A percentile compares a stretch with the other conserved stretches of the same genome.
phyloP scores from a whole-genome alignment of 2,888 invertebrate genomes.

The Phytoseiulus persimilis region DNA sequence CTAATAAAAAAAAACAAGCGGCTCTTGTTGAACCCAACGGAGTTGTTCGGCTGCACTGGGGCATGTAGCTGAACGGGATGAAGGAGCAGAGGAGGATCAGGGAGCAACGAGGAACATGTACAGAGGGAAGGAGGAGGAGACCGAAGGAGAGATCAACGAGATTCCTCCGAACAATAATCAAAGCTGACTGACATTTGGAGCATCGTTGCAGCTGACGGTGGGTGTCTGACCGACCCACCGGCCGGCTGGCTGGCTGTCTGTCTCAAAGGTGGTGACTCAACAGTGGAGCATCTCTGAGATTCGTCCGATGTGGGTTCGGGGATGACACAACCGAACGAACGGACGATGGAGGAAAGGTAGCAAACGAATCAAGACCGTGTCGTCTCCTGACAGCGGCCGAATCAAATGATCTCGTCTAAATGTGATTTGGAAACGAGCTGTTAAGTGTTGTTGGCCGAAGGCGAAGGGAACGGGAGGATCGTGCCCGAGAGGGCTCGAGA shows the following conservation, averaged over 20 bases:
- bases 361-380: background rate
- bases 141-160: background rate
- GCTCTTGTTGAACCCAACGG: background rate
- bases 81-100: background rate
- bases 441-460: background rate
- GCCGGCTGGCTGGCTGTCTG: background rate
- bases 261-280: background rate
- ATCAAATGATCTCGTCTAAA: slow-evolving; percentile 5
- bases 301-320: background rate
- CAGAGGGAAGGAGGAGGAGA: background rate
- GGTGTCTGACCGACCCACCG: background rate
- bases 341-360: background rate
- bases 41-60: background rate
- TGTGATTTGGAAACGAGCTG: slow-evolving; percentile 5
- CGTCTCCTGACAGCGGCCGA: background rate
- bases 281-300: background rate
- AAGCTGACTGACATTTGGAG: background rate
- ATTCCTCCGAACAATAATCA: background rate
- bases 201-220: background rate
- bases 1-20: background rate
- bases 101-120: background rate
- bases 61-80: background rate
- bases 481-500: background rate
- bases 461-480: background rate
- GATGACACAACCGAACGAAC: background rate